Base-by-base conservation (phyloP, 2,797 vertebrate species). In the Antennarius maculatus region DNA sequence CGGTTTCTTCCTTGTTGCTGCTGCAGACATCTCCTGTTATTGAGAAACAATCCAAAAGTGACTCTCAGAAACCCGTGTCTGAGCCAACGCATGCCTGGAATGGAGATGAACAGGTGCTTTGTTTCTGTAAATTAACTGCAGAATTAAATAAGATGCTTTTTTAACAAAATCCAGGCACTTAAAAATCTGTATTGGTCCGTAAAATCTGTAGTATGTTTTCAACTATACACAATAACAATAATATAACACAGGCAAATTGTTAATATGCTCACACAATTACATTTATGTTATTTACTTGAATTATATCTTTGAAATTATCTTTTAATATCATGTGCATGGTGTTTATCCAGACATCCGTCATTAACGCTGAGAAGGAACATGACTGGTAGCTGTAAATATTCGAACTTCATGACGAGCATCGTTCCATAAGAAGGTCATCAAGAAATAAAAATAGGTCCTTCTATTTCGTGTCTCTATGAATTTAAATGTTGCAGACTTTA, bases 21-120 rank as follows among this genome's bases (percentile, higher is more conserved):
- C 91, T 99, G 56, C 94, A 95, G 81, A 92, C 93, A 3, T 94
- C 93, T 57, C 86, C 91, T 73, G 65, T 93, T 65, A 92, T 93
- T 62, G 71, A 69, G 3, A 72, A 58, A 65, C 57, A 59, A 46
- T 58, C 42, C 18, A 41, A 13, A 17, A 29, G 52, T 50, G 76
- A 62, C 27, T 48, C 46, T 57, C 48, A 82, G 34, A 85, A 62
- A 61, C 48, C 45, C n/a, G 6, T 4, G 0, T 61, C 57, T 70
- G 69, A 74, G 13, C 31, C 53, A 28, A 18, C 28, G 53, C 10
- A 64, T n/a, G 9, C 55, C 45, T 63, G 13, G 51, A 23, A 54
- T 27, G 48, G 53, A 69, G 66, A 51, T 69, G 63, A 88, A 66
- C 52, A 63, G 85, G 91, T 89, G 76, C 13, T 11, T 27, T 65